Evolutionary conservation across 2,113 vertebrate species (phyloP), one percentile per base, ranked within the genome.

Genomic region (Eupsittula cactorum): DNA sequence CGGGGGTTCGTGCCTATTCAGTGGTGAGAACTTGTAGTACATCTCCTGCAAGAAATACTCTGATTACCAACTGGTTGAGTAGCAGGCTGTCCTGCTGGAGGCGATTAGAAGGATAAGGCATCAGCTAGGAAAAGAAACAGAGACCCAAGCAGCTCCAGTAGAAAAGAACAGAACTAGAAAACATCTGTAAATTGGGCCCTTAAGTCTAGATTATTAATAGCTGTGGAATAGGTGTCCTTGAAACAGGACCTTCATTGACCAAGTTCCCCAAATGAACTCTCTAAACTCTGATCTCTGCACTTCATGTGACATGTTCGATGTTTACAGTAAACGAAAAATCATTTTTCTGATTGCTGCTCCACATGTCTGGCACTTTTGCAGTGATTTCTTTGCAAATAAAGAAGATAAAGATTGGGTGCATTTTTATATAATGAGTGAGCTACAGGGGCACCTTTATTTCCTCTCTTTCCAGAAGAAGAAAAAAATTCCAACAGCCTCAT

Each of bases 1-100:
- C 1, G 1, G 46, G 35, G 44, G 16, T 41, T 37, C 0, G 0
- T 62, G n/a, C 16, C 63, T 47, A 37, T 53, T 93, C 31, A 46
- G 25, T 28, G 55, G 39, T 42, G 15, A 90, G 29, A 21, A 25
- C 27, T 62, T 68, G 24, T 57, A 90, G 19, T n/a, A 24, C 16
- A 15, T 23, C 71, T 73, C 42, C 69, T 73, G 47, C 49, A 86
- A 74, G 59, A 62, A 29, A 41, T 41, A 41, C 24, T 2, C 62
- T 73, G 27, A 47, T 69, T 90, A 67, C 57, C 62, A 86, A 62
- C 62, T 4, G 37, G 25, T 44, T 15, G 50, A 53, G 35, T 27
- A 91, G 35, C 33, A 79, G 28, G 17, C 27, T 74, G 37, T 59
- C 33, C 53, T 21, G 18, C 41, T 19, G 67, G 53, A 74, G 53